These are phyloP conservation scores for Bovichtus variegatus DNA, from an alignment of 2,797 vertebrate genomes.

Conservation along the genomic window DNA sequence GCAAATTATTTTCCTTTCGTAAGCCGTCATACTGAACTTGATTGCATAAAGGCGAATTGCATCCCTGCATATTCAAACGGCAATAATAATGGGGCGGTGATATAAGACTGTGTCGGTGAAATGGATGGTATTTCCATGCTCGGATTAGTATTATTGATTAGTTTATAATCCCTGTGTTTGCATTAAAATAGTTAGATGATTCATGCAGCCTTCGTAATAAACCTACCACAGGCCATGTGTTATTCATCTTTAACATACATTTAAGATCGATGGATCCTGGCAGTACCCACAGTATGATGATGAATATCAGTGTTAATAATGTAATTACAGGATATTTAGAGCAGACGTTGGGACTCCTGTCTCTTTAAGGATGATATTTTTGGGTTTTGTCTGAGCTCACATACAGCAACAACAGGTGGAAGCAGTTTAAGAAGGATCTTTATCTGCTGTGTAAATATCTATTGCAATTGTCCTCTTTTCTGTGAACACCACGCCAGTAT, in stretches of 20 bases:
- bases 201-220: slow-evolving; percentile 33
- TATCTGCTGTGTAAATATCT: slow-evolving; percentile 11
- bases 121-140: slow-evolving; percentile 48
- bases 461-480: slow-evolving; percentile 14
- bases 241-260: slow-evolving; percentile 31
- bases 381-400: not conserved
- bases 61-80: slow-evolving; percentile 46
- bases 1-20: slow-evolving; percentile 59
- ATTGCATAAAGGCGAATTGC: slow-evolving; percentile 41
- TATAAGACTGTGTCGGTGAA: slow-evolving; percentile 35
- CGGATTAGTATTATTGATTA: slow-evolving; percentile 75
- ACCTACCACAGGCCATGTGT: slow-evolving; percentile 14
- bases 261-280: slow-evolving; percentile 5
- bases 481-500: slow-evolving; percentile 32
- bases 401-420: slow-evolving; percentile 38
- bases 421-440: slow-evolving; percentile 18
- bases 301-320: slow-evolving; percentile 24
- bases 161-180: slow-evolving; percentile 70
- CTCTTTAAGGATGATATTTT: slow-evolving; percentile 10
- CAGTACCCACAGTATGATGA: not conserved
- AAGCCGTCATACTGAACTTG: slow-evolving; percentile 37
- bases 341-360: not conserved
- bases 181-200: slow-evolving; percentile 49
- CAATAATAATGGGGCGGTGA: slow-evolving; percentile 25
- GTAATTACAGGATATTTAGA: slow-evolving; percentile 6